Percentiles rank a stretch among this genome's conserved stretches.
Evolutionary conservation across 2,888 invertebrate genomes (phyloP).

Genomic region (Idaea biselata): DNA sequence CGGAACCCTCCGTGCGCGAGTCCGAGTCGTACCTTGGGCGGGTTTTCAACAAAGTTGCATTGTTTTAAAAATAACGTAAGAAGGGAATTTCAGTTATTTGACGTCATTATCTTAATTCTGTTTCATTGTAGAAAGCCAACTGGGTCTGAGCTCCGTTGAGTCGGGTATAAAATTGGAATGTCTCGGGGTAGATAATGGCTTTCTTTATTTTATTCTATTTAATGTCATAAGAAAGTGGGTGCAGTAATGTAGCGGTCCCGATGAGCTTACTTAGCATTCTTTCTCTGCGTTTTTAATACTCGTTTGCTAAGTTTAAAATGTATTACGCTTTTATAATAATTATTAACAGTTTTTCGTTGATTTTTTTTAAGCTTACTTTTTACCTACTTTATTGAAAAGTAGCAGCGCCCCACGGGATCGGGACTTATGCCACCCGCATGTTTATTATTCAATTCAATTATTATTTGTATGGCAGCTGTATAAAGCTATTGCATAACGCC

Average conservation of each 20-base stretch:
- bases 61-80: constrained; percentile 24
- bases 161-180: background rate
- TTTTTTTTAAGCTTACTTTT: no score
- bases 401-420: no score
- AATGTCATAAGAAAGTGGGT: constrained; percentile 2
- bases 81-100: constrained; percentile 28
- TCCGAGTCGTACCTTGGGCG: constrained; percentile 6
- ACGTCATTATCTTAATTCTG: constrained; percentile 22
- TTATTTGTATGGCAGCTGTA: no score
- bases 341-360: no score
- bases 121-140: constrained; percentile 13
- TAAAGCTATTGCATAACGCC: no score
- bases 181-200: background rate
- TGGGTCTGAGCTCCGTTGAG: background rate
- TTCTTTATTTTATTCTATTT: background rate
- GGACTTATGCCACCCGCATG: no score
- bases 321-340: no score
- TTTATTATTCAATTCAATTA: no score
- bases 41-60: constrained; percentile 29
- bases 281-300: background rate
- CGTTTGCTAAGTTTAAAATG: background rate
- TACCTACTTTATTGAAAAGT: no score
- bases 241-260: background rate
- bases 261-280: background rate
- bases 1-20: no score